phyloP scores from a whole-genome alignment of 2,888 invertebrate species.

The Dermolepida albohirtum region DNA sequence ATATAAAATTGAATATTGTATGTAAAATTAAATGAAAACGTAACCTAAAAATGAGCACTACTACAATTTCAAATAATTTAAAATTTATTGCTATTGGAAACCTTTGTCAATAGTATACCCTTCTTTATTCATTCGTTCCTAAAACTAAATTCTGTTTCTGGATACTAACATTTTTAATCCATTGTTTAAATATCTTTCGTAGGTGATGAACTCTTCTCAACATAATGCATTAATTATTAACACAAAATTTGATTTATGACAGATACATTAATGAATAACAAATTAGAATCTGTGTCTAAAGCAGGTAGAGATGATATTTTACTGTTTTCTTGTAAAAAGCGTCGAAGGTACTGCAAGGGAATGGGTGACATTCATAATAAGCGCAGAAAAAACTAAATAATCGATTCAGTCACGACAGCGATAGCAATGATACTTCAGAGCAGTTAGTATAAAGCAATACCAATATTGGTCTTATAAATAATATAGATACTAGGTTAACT shows the following conservation, averaged over 20 bases:
- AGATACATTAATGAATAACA: slow-evolving; percentile 62
- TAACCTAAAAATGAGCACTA: too few relatives aligned
- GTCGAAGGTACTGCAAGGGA: slow-evolving; percentile 60
- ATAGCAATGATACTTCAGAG: slow-evolving; percentile 71
- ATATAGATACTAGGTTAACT: slow-evolving; percentile 57
- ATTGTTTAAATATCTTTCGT: too few relatives aligned
- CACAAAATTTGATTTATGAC: slow-evolving; percentile 30
- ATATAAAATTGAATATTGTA: too few relatives aligned
- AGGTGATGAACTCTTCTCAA: too few relatives aligned
- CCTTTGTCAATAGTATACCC: too few relatives aligned
- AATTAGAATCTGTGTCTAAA: slow-evolving; percentile 50
- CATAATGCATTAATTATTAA: too few relatives aligned
- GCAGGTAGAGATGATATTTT: slow-evolving; percentile 53
- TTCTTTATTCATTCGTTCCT: too few relatives aligned
- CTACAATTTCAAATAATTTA: too few relatives aligned
- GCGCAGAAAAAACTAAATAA: slow-evolving; percentile 60
- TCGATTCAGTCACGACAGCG: slow-evolving; percentile 69
- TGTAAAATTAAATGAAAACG: too few relatives aligned
- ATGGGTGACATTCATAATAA: slow-evolving; percentile 61
- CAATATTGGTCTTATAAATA: slow-evolving; percentile 43
- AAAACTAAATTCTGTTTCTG: too few relatives aligned
- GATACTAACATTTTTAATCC: too few relatives aligned
- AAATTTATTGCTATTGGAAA: too few relatives aligned
- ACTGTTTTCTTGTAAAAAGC: slow-evolving; percentile 59
- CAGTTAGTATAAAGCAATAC: slow-evolving; percentile 64